Conservation (phyloP, 2,113 vertebrate species). For the Ailurus styani region DNA sequence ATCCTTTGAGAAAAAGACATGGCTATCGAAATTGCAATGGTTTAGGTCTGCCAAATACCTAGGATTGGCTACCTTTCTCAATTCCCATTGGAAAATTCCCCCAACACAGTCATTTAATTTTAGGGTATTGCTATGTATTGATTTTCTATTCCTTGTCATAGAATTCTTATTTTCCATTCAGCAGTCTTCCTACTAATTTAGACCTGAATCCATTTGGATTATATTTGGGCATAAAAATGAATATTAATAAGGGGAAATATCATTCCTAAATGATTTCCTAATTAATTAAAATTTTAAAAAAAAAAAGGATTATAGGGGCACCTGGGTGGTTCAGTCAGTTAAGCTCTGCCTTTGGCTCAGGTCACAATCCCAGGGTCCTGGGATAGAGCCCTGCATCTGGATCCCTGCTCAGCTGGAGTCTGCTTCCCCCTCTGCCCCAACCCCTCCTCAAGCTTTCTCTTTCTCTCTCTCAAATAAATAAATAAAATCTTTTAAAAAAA, state of each 20-base stretch:
- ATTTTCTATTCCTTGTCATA: neutral
- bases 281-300: neutral
- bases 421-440: neutral
- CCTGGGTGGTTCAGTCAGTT: neutral
- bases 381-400: neutral
- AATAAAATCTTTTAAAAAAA: too few relatives aligned
- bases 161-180: neutral
- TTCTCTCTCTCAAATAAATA: neutral
- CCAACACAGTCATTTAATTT: neutral
- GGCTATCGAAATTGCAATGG: neutral
- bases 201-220: neutral
- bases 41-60: neutral
- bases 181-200: neutral
- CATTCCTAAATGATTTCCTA: neutral
- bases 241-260: neutral
- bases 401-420: neutral
- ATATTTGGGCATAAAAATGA: neutral
- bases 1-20: neutral
- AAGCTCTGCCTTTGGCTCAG: neutral
- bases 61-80: neutral
- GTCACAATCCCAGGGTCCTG: neutral
- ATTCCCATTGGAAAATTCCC: rapidly evolving
- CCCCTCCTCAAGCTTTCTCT: neutral
- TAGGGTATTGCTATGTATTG: neutral
- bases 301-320: neutral